Evolutionary conservation across 2,113 vertebrate genomes (phyloP), one percentile per base, ranked within the genome.

Genomic region (Coryphaenoides rupestris): DNA sequence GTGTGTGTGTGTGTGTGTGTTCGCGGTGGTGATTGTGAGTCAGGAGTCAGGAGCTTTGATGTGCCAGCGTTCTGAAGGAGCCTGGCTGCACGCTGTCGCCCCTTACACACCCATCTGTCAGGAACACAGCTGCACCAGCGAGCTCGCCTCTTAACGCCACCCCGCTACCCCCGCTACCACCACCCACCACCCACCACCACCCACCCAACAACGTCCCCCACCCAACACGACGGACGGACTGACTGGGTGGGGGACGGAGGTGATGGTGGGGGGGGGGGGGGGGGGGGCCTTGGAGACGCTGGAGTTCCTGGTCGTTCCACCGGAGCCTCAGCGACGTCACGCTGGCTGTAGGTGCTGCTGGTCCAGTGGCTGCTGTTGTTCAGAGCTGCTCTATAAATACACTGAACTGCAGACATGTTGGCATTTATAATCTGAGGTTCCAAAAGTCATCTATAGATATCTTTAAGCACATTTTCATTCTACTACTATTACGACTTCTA

Each of bases 61-160:
- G 87, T 87, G 87, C 77, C 84, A 74, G 69, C 75, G 81, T 68
- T 78, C 79, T 65, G 82, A 82, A 76, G 40, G 79, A 66, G 86
- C 75, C 84, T 86, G 88, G 88, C 89, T 88, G 84, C 87, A 87
- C 60, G 73, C 88, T 90, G 85, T n/a, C n/a, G n/a, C n/a, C 84
- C 82, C 87, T 90, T n/a, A n/a, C n/a, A 83, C 84, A 79, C 78
- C 83, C 83, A 91, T 91, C 92, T 92, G 85, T 90, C 89, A 89
- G 83, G 85, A 87, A 82, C 84, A 87, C 89, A 91, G 88, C 89
- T 89, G 88, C 80, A 66, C 55, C 24, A 2, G 68, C 73, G 76
- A 21, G 9, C 79, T 69, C 62, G 76, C 70, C 73, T 6, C 3
- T 6, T 6, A 26, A n/a, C n/a, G 24, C 24, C 24, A 3, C 3